These are phyloP conservation scores for Melanotaenia pygmaea DNA, from an alignment of 2,797 vertebrate species.

Conservation along the genomic window DNA sequence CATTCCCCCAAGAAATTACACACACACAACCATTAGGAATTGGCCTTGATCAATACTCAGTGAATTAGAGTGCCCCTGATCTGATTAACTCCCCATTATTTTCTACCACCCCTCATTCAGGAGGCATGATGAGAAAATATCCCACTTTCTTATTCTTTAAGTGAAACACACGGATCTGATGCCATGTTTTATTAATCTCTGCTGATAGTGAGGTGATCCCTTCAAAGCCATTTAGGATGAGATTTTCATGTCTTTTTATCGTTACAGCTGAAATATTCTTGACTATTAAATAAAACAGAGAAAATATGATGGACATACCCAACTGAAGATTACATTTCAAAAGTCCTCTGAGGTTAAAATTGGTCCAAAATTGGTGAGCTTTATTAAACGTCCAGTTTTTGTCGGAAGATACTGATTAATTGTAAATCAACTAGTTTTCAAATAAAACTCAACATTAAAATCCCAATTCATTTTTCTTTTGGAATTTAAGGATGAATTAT, in stretches of 20 bases:
- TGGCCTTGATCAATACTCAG: conserved; percentile 90
- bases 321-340: too few species aligned
- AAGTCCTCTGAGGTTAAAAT: too few species aligned
- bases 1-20: conserved; percentile 25
- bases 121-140: conserved; percentile 93
- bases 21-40: conserved; percentile 88
- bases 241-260: neutral
- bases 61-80: conserved; percentile 97
- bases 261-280: neutral
- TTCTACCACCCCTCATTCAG: conserved; percentile 89
- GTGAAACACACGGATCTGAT: conserved; percentile 79
- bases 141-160: conserved; percentile 86
- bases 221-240: neutral
- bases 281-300: too few species aligned
- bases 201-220: neutral
- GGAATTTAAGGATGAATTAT: too few species aligned
- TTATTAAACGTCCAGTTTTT: too few species aligned
- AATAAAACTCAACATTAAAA: too few species aligned
- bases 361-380: too few species aligned
- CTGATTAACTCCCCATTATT: conserved; percentile 99
- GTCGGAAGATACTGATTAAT: too few species aligned
- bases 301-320: too few species aligned
- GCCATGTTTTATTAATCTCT: conserved; percentile 8
- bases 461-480: too few species aligned
- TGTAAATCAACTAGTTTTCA: too few species aligned